Evolutionary conservation across 2,113 vertebrate genomes (phyloP), one percentile per base, ranked within the genome.

Genomic region (Circaetus gallicus): DNA sequence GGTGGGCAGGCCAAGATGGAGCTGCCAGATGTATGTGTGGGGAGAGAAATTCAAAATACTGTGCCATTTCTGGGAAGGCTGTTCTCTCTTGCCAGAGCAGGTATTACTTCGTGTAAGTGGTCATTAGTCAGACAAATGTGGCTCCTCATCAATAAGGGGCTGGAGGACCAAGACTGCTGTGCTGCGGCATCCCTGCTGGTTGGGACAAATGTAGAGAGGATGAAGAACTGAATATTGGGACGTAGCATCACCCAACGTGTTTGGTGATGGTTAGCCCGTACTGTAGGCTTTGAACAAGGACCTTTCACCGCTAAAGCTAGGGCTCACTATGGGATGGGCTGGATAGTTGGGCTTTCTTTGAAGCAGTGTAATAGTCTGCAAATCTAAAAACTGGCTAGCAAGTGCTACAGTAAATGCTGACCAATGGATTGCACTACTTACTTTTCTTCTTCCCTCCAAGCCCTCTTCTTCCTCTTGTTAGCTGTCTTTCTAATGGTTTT

Each of bases 241-340:
- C 16, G 7, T 21, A 70, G 40, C 53, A 65, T 81, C 91, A 62
- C 82, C 49, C 58, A 45, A 0, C 0, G 0, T 10, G 13, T 71
- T 82, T 77, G 67, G 45, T 80, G 78, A 5, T 79, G 20, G 8
- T 50, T 69, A 47, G 16, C 40, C 82, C 65, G 11, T 34, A 18
- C 47, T 1, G 0, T 22, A 73, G 31, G 13, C 49, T 88, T 90
- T 4, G 3, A 83, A 25, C 45, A 80, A 49, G 47, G n/a, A 32
- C 43, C 16, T 77, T 65, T 69, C 38, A 32, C 63, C 38, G 17
- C 36, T 52, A 38, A 25, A 90, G 32, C 49, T 38, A 25, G 55
- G 24, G 24, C 49, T 91, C 82, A 21, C 36, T 45, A 6, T 84
- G 50, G 29, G 22, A 24, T 2, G 0, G 22, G 13, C 50, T 82